Evolutionary conservation across 2,888 invertebrate species (phyloP).

Genomic region (Lepidonotus clava): DNA sequence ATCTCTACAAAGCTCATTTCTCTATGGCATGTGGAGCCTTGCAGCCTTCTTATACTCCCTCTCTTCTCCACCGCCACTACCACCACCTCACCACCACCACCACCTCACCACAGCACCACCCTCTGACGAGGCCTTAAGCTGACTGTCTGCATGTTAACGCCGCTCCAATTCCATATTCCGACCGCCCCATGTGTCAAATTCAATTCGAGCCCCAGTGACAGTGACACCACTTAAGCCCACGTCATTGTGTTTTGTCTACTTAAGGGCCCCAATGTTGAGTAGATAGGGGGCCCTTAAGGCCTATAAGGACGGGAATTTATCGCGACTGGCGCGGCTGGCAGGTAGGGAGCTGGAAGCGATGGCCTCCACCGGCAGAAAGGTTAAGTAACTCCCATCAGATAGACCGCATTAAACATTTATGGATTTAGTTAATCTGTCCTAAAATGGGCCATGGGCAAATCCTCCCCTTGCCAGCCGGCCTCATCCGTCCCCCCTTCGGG

Average conservation of each 20-base stretch:
- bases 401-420: conserved; percentile 53
- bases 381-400: conserved; percentile 50
- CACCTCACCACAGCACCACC: not conserved
- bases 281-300: conserved; percentile 2
- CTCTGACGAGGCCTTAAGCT: no score
- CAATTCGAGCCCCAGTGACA: not conserved
- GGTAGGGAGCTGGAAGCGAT: not conserved
- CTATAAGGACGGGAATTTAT: not conserved
- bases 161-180: no score
- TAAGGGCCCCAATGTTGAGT: conserved; percentile 18
- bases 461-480: conserved; percentile 7
- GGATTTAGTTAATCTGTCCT: conserved; percentile 48
- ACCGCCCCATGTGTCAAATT: conserved; percentile 6
- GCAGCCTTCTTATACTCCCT: no score
- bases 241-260: conserved; percentile 35
- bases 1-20: no score
- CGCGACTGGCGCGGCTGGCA: not conserved
- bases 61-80: no score
- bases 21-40: no score
- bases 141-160: no score
- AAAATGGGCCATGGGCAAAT: conserved; percentile 47
- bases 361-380: not conserved
- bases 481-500: no score
- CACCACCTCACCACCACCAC: no score
- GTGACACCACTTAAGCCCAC: conserved; percentile 38